phyloP scores from a whole-genome alignment of 1,140 invertebrate species.

The Zaprionus inermis region DNA sequence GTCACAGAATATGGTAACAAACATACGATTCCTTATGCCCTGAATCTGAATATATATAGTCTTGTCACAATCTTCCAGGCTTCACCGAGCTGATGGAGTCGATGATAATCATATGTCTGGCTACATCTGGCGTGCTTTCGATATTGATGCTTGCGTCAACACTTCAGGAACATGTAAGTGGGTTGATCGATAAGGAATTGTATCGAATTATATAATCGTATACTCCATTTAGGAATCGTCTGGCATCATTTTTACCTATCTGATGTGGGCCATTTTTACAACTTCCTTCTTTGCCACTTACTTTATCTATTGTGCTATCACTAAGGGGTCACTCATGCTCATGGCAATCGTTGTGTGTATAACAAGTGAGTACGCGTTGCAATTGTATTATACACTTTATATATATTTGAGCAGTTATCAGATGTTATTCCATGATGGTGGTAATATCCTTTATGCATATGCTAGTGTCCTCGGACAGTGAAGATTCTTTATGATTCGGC shows the following conservation, averaged over 20 bases:
- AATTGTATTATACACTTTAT: neutral
- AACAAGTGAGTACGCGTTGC: constrained; percentile 22
- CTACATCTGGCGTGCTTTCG: constrained; percentile 9
- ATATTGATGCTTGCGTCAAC: constrained; percentile 27
- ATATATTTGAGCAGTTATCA: constrained; percentile 21
- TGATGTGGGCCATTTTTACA: constrained; percentile 31
- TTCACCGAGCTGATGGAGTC: constrained; percentile 12
- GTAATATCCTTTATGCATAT: constrained; percentile 33
- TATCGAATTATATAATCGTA: too few relatives aligned
- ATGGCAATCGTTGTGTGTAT: neutral
- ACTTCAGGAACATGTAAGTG: constrained; percentile 33
- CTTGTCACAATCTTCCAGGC: constrained; percentile 11
- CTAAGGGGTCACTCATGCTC: accelerated
- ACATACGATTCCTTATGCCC: neutral
- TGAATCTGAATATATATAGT: neutral
- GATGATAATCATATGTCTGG: constrained; percentile 24
- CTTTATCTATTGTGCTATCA: neutral
- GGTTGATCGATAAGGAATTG: too few relatives aligned
- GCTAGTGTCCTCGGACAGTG: constrained; percentile 22
- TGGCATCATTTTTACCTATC: constrained; percentile 39
- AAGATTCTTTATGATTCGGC: constrained; percentile 9
- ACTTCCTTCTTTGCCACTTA: constrained; percentile 7
- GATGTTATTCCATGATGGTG: constrained; percentile 38
- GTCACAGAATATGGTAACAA: constrained; percentile 4
- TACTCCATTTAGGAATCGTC: constrained; percentile 30